A percentile compares a stretch with the other conserved stretches of the same genome.
Evolutionary conservation across 2,113 vertebrate genomes (phyloP).

Genomic region (Mola mola): DNA sequence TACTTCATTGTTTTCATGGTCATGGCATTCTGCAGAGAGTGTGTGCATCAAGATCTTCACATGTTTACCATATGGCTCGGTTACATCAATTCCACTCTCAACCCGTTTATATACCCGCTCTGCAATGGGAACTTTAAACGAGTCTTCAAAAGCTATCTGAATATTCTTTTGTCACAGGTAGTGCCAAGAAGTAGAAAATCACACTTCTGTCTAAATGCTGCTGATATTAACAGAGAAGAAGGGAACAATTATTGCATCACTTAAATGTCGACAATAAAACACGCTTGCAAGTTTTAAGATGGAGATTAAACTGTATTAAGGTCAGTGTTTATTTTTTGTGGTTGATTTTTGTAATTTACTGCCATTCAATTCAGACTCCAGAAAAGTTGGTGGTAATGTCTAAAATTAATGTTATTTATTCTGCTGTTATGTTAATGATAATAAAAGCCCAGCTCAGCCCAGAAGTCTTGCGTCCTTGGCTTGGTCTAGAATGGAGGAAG

Average conservation of each 20-base stretch:
- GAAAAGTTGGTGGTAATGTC: neutral
- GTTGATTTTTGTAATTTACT: slow-evolving; percentile 29
- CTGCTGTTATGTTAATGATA: slow-evolving; percentile 19
- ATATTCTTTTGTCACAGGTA: slow-evolving; percentile 51
- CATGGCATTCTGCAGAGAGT: slow-evolving; percentile 85
- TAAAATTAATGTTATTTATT: slow-evolving; percentile 45
- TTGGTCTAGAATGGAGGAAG: too few species aligned
- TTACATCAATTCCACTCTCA: slow-evolving; percentile 95
- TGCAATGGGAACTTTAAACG: slow-evolving; percentile 96
- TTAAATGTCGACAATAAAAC: neutral
- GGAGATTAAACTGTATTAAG: slow-evolving; percentile 10
- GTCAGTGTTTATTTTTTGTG: neutral
- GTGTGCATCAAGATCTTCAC: slow-evolving; percentile 82
- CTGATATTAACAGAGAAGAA: neutral
- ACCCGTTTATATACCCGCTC: slow-evolving; percentile 95
- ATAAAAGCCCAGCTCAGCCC: neutral
- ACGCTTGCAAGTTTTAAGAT: neutral
- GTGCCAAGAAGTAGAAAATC: neutral
- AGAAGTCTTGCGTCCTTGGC: too few species aligned
- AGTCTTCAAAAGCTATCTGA: slow-evolving; percentile 92
- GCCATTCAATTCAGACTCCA: neutral
- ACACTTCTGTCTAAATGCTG: slow-evolving; percentile 11
- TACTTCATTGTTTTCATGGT: slow-evolving; percentile 95
- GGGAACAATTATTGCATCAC: neutral
- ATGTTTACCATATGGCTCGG: slow-evolving; percentile 97